Evolutionary conservation across 2,888 invertebrate species (phyloP).

Genomic region (Formica aserva): DNA sequence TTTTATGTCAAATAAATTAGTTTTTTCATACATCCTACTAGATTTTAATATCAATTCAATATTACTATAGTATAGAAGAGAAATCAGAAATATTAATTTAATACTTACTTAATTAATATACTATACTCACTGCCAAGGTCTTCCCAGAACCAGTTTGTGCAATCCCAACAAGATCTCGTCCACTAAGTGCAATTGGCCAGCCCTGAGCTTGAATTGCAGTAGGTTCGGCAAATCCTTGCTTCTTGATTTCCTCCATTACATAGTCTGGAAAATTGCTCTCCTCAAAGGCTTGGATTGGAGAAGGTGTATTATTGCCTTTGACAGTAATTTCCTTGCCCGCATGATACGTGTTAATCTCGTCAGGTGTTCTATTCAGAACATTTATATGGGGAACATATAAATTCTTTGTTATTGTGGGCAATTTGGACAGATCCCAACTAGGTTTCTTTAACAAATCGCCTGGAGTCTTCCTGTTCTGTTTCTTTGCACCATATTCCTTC

Average conservation of each 20-base stretch:
- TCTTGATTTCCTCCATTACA: conserved; percentile 92
- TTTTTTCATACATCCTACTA: too few relatives aligned
- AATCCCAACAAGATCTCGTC: conserved; percentile 97
- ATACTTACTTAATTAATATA: not conserved
- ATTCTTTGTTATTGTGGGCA: conserved; percentile 96
- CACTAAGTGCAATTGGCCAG: conserved; percentile 97
- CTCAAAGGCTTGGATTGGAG: conserved; percentile 95
- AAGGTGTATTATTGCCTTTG: conserved; percentile 94
- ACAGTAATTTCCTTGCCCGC: conserved; percentile 95
- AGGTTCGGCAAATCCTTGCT: conserved; percentile 94
- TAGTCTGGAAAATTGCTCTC: conserved; percentile 96
- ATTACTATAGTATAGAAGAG: too few relatives aligned
- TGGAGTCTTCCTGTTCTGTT: conserved; percentile 88
- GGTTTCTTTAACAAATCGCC: conserved; percentile 92
- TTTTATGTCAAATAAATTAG: too few relatives aligned
- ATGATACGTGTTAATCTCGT: conserved; percentile 92
- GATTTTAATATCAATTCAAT: too few relatives aligned
- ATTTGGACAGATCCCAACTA: conserved; percentile 92
- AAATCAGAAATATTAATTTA: not conserved
- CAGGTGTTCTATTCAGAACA: conserved; percentile 89
- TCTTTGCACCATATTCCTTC: conserved; percentile 77
- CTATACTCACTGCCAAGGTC: conserved; percentile 90
- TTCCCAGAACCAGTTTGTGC: conserved; percentile 97
- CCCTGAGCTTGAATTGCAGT: conserved; percentile 98
- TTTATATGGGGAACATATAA: conserved; percentile 95